Evolutionary conservation across 2,888 invertebrate genomes (phyloP), one percentile per base, ranked within the genome.

Genomic region (Ganaspis brasiliensis): DNA sequence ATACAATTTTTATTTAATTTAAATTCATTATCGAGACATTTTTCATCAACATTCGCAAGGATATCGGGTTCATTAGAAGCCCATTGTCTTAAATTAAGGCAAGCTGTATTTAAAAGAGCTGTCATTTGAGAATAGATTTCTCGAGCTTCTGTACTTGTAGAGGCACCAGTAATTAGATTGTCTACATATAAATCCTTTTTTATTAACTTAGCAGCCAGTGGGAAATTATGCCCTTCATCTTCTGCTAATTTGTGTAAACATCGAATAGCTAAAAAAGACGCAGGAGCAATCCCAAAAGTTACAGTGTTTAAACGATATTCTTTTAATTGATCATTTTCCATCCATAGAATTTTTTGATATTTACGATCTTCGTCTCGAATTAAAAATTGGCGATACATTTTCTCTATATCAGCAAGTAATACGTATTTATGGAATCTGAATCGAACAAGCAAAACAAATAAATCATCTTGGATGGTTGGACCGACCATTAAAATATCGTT

Each of bases 71-170:
- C 63, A 26, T 84, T 87, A 0, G 85, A 83, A 0, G 83, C 80
- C 82, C 82, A 84, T 70, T 81, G 81, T 35, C 82, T 56, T 14
- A 84, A 59, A 26, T 80, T 81, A n/a, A 85, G 78, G 9, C 79
- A 72, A 8, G 78, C 83, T 1, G 31, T 9, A 24, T 55, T 72
- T 16, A 83, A 71, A 3, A 82, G 49, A n/a, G n/a, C n/a, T n/a
- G n/a, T 79, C 0, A 82, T 73, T 37, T 82, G 76, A 5, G 81
- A 52, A 5, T 78, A 73, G 4, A 83, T 40, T 12, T 70, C 2
- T 2, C 73, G 52, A 0, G 77, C 76, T 24, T 80, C 80, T n/a
- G 76, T 63, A 5, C 76, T 37, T 2, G 80, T 78, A 0, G 37
- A 19, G 0, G 77, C 72, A 56, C 81, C 81, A 0, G 79, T 78